These are phyloP conservation scores for Cephus pulcher DNA, from an alignment of 2,888 invertebrate genomes.

Conservation along the genomic window DNA sequence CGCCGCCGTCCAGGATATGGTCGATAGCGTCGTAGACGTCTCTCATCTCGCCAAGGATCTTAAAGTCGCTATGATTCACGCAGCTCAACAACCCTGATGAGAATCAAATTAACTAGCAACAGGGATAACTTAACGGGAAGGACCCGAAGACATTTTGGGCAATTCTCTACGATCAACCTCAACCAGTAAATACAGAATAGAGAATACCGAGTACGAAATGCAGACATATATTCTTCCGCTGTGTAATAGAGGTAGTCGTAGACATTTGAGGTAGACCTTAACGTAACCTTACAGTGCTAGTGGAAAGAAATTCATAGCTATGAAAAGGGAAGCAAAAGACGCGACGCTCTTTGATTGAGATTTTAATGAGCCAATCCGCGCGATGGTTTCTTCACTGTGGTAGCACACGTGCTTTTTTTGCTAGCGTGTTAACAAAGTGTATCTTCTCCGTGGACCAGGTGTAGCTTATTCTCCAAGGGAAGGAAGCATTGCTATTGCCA, in stretches of 20 bases:
- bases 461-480: constrained; percentile 8
- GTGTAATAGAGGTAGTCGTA: not conserved
- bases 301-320: not conserved
- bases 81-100: constrained; percentile 69
- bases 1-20: constrained; percentile 92
- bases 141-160: not conserved
- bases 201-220: not conserved
- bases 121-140: not conserved
- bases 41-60: constrained; percentile 86
- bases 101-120: not conserved
- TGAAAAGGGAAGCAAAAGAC: not conserved
- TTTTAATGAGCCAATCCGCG: not conserved
- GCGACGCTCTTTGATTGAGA: not conserved
- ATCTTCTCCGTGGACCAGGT: not conserved
- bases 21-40: constrained; percentile 88
- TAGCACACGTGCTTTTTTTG: not conserved
- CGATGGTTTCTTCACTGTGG: not conserved
- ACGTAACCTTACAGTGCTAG: not conserved
- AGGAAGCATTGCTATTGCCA: constrained; percentile 34
- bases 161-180: not conserved
- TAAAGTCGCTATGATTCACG: constrained; percentile 79
- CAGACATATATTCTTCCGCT: not conserved
- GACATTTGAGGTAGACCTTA: not conserved
- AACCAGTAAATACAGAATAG: not conserved
- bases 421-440: not conserved